phyloP scores from a whole-genome alignment of 2,113 vertebrate species.

The Nettapus auritus region DNA sequence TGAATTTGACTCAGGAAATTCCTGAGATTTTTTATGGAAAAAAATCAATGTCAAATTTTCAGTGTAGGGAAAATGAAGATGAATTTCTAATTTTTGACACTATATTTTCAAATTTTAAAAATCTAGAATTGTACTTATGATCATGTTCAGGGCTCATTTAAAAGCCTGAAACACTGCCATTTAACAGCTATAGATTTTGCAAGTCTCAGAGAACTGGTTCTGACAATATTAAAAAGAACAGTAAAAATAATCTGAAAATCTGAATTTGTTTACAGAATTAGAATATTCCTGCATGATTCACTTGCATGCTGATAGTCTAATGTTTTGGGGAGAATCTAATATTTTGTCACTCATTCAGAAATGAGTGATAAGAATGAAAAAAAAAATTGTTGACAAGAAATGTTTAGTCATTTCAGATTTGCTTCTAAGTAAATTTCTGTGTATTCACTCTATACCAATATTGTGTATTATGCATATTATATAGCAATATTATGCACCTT shows the following conservation, averaged over 20 bases:
- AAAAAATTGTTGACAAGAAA: neutral
- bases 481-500: neutral
- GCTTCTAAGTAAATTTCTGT: neutral
- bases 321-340: neutral
- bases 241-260: neutral
- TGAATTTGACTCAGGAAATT: neutral
- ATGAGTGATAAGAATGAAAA: neutral
- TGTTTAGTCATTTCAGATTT: neutral
- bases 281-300: neutral
- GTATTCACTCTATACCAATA: neutral
- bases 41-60: neutral
- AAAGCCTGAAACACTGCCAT: neutral
- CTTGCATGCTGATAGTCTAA: neutral
- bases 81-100: neutral
- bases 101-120: neutral
- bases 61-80: neutral
- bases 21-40: neutral
- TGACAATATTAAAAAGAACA: neutral
- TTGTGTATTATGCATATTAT: neutral
- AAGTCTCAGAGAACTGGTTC: neutral
- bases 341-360: neutral
- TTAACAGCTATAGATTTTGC: neutral
- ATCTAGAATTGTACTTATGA: neutral
- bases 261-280: neutral
- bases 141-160: neutral